Evolutionary conservation across 2,797 vertebrate species (phyloP).

Genomic region (Astyanax mexicanus): DNA sequence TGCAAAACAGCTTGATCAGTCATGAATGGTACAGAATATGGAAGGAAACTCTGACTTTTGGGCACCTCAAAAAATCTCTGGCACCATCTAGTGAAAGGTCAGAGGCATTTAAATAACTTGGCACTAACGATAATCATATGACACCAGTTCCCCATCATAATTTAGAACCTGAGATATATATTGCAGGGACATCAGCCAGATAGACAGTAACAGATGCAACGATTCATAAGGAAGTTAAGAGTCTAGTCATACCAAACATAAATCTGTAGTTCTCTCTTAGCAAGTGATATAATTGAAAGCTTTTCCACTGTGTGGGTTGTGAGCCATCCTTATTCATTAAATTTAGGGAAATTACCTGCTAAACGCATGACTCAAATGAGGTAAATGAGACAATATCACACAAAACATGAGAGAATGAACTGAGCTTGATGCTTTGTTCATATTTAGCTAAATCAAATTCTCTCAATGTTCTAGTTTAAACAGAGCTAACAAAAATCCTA

Average conservation of each 20-base stretch:
- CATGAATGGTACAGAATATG: neutral
- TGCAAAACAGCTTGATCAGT: neutral
- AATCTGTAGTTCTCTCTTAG: neutral
- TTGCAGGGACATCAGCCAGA: neutral
- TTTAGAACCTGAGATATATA: neutral
- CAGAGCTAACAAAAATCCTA: constrained; percentile 57
- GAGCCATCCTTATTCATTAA: neutral
- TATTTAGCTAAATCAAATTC: neutral
- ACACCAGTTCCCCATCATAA: neutral
- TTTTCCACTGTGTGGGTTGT: neutral
- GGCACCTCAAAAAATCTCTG: neutral
- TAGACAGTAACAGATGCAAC: neutral
- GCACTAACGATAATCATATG: neutral
- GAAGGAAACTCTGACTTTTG: neutral
- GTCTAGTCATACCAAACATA: neutral
- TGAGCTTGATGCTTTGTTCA: no score
- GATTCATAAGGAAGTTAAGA: neutral
- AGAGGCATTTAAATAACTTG: neutral
- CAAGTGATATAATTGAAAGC: neutral
- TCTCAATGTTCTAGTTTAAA: no score
- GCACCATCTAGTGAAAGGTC: constrained; percentile 23
- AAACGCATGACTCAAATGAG: no score
- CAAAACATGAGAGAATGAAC: neutral
- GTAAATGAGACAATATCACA: no score
- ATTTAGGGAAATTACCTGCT: no score